These are phyloP conservation scores for Chlorops oryzae DNA, from an alignment of 1,140 invertebrate genomes.

Conservation along the genomic window DNA sequence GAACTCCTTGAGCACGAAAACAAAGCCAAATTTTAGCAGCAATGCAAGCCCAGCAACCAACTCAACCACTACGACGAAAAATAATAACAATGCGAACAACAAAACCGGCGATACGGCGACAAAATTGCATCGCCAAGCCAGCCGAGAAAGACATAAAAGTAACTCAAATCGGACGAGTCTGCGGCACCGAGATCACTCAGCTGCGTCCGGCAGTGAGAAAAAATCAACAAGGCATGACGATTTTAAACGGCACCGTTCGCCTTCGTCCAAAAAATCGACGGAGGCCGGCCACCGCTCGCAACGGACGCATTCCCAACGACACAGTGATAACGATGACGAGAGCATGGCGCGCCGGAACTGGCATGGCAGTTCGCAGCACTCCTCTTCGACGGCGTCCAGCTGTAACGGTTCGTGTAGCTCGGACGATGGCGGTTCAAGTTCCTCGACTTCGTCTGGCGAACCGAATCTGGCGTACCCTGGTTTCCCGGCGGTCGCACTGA, in stretches of 20 bases:
- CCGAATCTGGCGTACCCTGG: slow-evolving; percentile 80
- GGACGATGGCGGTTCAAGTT: slow-evolving; percentile 55
- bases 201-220: too few species aligned
- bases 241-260: background rate
- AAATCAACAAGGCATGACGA: too few species aligned
- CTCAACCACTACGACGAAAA: slow-evolving; percentile 3
- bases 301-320: slow-evolving; percentile 11
- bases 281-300: too few species aligned
- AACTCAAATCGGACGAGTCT: too few species aligned
- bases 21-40: background rate
- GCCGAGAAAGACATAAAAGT: too few species aligned
- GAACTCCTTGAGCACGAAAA: background rate
- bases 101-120: too few species aligned
- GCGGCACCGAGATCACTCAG: too few species aligned
- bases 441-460: slow-evolving; percentile 52
- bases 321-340: slow-evolving; percentile 12
- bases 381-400: slow-evolving; percentile 33
- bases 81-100: slow-evolving; percentile 1
- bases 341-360: background rate
- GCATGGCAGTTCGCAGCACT: slow-evolving; percentile 1
- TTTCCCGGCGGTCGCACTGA: slow-evolving; percentile 74
- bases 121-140: too few species aligned
- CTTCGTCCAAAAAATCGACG: too few species aligned
- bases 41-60: background rate
- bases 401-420: slow-evolving; percentile 50